Percentiles rank a stretch among this genome's conserved stretches.
These are phyloP conservation scores for Artibeus lituratus DNA, from an alignment of 2,797 vertebrate genomes.

Conservation along the genomic window DNA sequence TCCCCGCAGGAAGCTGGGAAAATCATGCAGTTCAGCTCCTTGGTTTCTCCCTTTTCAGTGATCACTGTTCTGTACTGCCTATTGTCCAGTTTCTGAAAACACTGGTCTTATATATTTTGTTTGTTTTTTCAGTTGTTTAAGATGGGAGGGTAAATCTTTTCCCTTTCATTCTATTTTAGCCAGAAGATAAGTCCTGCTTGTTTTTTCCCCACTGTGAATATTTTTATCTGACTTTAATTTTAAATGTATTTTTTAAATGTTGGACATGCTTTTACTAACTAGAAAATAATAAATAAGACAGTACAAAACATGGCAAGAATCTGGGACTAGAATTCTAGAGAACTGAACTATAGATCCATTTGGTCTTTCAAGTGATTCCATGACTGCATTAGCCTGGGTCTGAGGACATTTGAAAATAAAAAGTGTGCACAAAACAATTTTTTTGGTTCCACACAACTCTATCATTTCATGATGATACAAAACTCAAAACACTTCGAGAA, in stretches of 20 bases:
- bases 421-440: not conserved
- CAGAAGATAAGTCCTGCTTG: not conserved
- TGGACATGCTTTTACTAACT: not conserved
- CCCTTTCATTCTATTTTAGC: not conserved
- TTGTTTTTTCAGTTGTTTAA: not conserved
- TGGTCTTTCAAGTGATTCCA: not conserved
- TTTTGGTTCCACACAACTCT: not conserved
- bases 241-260: not conserved
- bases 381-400: not conserved
- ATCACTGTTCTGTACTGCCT: not conserved
- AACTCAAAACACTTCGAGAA: not conserved
- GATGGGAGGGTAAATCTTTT: not conserved
- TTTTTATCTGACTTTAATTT: not conserved
- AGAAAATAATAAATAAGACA: not conserved
- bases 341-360: not conserved
- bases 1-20: not conserved
- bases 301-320: not conserved
- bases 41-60: not conserved
- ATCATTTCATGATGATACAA: not conserved
- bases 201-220: not conserved
- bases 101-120: not conserved
- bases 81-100: not conserved
- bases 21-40: not conserved
- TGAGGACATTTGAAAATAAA: not conserved
- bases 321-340: not conserved